Evolutionary conservation across 1,140 invertebrate genomes (phyloP).

Genomic region (Bombus sibiricus): DNA sequence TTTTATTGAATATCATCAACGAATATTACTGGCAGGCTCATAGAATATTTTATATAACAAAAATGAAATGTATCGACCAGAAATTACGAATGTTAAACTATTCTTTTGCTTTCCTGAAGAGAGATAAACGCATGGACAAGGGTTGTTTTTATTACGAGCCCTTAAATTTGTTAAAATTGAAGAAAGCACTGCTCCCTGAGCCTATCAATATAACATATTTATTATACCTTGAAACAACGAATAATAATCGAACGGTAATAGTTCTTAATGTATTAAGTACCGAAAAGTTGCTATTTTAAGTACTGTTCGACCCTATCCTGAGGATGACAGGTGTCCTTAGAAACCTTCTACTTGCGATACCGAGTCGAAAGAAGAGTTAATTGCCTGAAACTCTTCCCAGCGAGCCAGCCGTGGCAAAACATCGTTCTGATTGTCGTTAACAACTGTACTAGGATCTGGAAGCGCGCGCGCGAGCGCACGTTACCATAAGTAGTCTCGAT

Average conservation of each 20-base stretch:
- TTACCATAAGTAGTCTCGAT: conserved; percentile 25
- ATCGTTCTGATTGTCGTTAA: conserved; percentile 38
- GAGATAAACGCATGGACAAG: background rate
- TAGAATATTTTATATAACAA: background rate
- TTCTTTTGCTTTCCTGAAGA: too few relatives aligned
- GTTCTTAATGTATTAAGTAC: conserved; percentile 12
- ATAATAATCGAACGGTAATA: conserved; percentile 2
- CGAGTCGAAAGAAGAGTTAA: conserved; percentile 43
- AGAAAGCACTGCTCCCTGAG: background rate
- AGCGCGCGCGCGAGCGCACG: background rate
- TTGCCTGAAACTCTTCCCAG: conserved; percentile 28
- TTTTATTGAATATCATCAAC: background rate
- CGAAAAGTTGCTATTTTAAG: conserved; percentile 17
- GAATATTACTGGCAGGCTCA: too few relatives aligned
- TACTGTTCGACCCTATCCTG: conserved; percentile 12
- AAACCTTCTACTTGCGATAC: conserved; percentile 11
- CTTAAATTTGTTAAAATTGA: background rate
- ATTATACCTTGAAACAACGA: background rate
- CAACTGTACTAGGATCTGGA: conserved; percentile 34
- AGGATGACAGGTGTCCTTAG: conserved; percentile 41
- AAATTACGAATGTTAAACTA: background rate
- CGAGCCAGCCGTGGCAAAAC: conserved; percentile 24
- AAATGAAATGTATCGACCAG: background rate
- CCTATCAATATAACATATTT: background rate
- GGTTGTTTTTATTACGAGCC: background rate